A percentile compares a stretch with the other conserved stretches of the same genome.
These are phyloP conservation scores for Drosophila rufa DNA, from an alignment of 1,140 invertebrate species.

Conservation along the genomic window DNA sequence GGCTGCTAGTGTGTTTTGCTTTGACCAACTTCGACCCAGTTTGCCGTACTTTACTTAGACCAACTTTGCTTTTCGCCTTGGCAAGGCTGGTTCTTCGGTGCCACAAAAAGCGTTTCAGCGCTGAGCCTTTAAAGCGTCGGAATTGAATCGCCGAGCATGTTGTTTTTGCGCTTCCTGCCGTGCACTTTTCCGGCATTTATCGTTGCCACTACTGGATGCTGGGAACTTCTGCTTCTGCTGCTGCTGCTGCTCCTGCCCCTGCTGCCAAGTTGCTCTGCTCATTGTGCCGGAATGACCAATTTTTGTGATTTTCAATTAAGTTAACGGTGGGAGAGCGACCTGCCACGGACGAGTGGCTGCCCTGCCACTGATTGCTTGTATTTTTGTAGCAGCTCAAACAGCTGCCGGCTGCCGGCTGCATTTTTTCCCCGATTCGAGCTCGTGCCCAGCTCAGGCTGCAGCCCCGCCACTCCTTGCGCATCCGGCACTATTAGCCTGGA, in stretches of 20 bases:
- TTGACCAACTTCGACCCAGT: conserved; percentile 44
- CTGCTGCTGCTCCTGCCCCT: neutral
- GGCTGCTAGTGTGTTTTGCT: conserved; percentile 34
- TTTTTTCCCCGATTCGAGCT: conserved; percentile 36
- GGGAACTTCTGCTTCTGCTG: neutral
- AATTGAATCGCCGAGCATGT: conserved; percentile 57
- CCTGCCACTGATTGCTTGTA: conserved; percentile 38
- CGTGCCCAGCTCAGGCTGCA: conserved; percentile 3
- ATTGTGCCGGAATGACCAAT: conserved; percentile 81
- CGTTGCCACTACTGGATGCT: conserved; percentile 21
- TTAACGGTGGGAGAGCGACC: conserved; percentile 57
- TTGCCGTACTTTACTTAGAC: conserved; percentile 36
- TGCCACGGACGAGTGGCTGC: conserved; percentile 26
- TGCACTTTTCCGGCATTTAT: conserved; percentile 68
- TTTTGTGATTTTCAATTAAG: conserved; percentile 84
- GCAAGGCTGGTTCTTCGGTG: no score
- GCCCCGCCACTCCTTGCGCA: conserved; percentile 48
- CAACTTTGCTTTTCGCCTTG: conserved; percentile 2
- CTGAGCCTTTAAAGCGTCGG: conserved; percentile 42
- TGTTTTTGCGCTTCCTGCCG: conserved; percentile 50
- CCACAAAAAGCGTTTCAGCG: conserved; percentile 52
- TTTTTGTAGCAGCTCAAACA: conserved; percentile 70
- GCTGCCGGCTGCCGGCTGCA: conserved; percentile 61
- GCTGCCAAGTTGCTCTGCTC: conserved; percentile 70
- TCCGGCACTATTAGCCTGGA: conserved; percentile 71